Conservation (phyloP, 2,888 invertebrate species). For the Psococerastis gibbosa region DNA sequence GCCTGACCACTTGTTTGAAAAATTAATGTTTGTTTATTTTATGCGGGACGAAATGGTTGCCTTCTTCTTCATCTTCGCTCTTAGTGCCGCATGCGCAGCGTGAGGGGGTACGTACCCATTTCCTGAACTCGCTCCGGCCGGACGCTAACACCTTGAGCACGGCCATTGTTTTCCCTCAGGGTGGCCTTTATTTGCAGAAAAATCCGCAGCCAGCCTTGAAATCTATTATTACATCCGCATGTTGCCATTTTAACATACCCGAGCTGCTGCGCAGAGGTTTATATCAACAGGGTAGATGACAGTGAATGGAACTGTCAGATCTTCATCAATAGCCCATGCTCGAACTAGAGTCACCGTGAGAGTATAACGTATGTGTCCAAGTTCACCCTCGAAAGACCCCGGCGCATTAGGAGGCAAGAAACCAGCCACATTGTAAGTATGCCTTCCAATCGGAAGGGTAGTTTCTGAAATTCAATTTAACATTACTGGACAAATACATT, state of each 20-base stretch:
- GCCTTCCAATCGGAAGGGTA: conserved; percentile 49
- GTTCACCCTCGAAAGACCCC: conserved; percentile 55
- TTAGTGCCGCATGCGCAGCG: too few species aligned
- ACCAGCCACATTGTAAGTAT: conserved; percentile 61
- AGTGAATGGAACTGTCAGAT: conserved; percentile 61
- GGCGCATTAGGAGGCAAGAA: conserved; percentile 51
- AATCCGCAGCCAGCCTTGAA: conserved; percentile 17
- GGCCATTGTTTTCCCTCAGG: too few species aligned
- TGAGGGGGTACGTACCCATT: too few species aligned
- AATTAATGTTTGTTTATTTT: too few species aligned
- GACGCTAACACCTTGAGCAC: too few species aligned
- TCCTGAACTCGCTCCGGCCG: too few species aligned
- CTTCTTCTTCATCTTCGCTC: too few species aligned
- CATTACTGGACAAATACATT: too few species aligned
- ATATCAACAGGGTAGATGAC: conserved; percentile 65
- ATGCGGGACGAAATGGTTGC: too few species aligned
- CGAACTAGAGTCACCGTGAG: conserved; percentile 59
- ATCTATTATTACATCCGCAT: conserved; percentile 8
- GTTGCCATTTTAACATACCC: conserved; percentile 27
- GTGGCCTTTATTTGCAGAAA: too few species aligned
- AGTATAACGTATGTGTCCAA: conserved; percentile 57
- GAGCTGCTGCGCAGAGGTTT: conserved; percentile 50
- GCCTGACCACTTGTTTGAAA: too few species aligned
- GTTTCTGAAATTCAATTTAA: too few species aligned
- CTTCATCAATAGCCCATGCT: conserved; percentile 70